Percentiles rank a stretch among this genome's conserved stretches.
Evolutionary conservation across 2,113 vertebrate species (phyloP).

Genomic region (Gavialis gangeticus): DNA sequence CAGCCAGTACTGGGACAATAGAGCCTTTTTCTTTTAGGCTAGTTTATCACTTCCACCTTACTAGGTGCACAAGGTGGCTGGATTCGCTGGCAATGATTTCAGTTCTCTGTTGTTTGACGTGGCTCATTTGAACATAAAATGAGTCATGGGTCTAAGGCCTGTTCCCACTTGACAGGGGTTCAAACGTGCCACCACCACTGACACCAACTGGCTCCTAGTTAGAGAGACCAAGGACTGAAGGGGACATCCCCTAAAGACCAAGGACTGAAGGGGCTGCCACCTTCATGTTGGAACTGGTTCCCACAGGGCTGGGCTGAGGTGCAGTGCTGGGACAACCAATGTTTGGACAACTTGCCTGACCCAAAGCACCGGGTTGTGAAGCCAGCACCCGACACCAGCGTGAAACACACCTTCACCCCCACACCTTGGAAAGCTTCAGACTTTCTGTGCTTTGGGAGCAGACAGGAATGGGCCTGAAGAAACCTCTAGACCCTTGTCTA

Average conservation of each 20-base stretch:
- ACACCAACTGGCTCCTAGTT: not conserved
- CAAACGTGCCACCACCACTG: not conserved
- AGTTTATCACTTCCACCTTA: not conserved
- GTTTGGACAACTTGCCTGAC: not conserved
- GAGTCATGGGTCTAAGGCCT: not conserved
- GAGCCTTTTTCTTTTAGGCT: not conserved
- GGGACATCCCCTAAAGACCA: not conserved
- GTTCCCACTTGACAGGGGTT: not conserved
- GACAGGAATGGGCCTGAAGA: accelerated
- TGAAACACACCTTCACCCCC: accelerated
- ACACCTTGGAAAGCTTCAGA: accelerated
- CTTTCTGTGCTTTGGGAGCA: accelerated
- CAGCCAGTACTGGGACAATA: not conserved
- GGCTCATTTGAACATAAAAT: not conserved
- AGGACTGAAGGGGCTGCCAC: not conserved
- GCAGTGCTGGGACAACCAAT: not conserved
- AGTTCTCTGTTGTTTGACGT: not conserved
- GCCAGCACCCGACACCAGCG: accelerated
- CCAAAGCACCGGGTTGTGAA: not conserved
- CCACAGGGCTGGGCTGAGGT: not conserved
- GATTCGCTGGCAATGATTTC: not conserved
- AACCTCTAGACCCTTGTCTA: accelerated
- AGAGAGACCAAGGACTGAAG: not conserved
- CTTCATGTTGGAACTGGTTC: not conserved
- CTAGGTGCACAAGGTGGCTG: not conserved